Conservation (phyloP, 2,113 vertebrate species). For the Ammodytes dubius region DNA sequence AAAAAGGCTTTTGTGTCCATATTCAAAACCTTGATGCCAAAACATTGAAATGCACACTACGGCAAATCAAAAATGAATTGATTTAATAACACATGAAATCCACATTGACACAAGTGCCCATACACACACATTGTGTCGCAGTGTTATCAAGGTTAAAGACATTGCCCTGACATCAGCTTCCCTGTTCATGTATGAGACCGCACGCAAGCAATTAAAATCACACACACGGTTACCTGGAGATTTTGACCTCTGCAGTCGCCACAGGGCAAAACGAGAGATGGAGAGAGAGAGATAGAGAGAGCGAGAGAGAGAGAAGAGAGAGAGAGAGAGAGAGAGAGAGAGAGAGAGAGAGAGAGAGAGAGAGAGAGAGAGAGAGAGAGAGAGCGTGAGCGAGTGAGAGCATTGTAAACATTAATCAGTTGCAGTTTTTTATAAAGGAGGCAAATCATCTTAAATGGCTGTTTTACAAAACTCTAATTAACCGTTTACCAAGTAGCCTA, state of each 20-base stretch:
- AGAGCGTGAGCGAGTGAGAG: background rate
- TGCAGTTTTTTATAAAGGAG: conserved; percentile 36
- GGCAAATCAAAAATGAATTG: background rate
- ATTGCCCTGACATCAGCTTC: conserved; percentile 60
- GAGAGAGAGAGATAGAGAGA: too few relatives aligned
- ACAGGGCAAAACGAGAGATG: conserved; percentile 3
- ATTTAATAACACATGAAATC: background rate
- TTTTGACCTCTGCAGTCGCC: conserved; percentile 56
- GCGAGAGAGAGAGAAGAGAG: background rate
- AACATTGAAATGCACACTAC: background rate
- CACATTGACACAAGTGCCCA: background rate
- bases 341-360: background rate
- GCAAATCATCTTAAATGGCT: conserved; percentile 51
- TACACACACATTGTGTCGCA: conserved; percentile 17
- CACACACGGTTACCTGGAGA: background rate
- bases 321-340: background rate
- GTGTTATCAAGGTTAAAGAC: conserved; percentile 72
- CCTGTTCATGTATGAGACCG: conserved; percentile 40
- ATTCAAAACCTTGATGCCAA: background rate
- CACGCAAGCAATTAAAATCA: conserved; percentile 59
- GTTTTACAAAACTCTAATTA: conserved; percentile 59
- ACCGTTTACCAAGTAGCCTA: conserved; percentile 23
- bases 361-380: background rate
- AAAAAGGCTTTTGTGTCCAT: background rate
- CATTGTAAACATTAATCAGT: conserved; percentile 20